A percentile compares a stretch with the other conserved stretches of the same genome.
Conservation (phyloP, 2,797 vertebrate species). For the Sebastiscus albofasciatus region DNA sequence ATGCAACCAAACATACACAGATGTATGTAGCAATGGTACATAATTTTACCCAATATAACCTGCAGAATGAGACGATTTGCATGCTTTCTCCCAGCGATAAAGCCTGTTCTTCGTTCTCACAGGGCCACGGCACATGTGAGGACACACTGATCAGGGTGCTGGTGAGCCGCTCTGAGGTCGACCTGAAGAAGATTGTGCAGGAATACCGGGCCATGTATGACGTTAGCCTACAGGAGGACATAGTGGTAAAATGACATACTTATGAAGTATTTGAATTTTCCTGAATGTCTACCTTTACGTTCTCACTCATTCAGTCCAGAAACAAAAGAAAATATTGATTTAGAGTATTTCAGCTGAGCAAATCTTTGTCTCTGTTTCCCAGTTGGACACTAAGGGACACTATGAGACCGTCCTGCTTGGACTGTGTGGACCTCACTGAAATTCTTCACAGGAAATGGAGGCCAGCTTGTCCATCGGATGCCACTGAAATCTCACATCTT, state of each 20-base stretch:
- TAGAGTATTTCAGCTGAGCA: neutral
- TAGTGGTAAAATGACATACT: conserved; percentile 79
- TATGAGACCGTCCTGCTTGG: conserved; percentile 87
- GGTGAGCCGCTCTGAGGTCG: conserved; percentile 91
- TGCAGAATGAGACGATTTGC: neutral
- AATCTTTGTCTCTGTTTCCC: conserved; percentile 44
- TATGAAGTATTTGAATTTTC: neutral
- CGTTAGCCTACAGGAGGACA: conserved; percentile 81
- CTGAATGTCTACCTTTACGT: neutral
- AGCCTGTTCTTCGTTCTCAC: neutral
- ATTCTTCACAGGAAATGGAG: neutral
- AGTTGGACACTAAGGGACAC: conserved; percentile 91
- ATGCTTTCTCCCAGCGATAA: neutral
- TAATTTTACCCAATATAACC: neutral
- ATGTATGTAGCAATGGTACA: neutral
- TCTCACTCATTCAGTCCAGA: neutral
- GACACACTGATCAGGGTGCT: conserved; percentile 86
- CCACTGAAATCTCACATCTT: neutral
- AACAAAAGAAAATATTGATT: neutral
- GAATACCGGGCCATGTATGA: conserved; percentile 86
- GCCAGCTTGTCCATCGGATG: neutral
- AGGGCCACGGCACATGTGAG: conserved; percentile 87
- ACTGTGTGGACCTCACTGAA: conserved; percentile 85
- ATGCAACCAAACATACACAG: neutral
- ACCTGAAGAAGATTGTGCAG: conserved; percentile 88